Evolutionary conservation across 2,797 vertebrate genomes (phyloP).

Genomic region (Squalus acanthias): DNA sequence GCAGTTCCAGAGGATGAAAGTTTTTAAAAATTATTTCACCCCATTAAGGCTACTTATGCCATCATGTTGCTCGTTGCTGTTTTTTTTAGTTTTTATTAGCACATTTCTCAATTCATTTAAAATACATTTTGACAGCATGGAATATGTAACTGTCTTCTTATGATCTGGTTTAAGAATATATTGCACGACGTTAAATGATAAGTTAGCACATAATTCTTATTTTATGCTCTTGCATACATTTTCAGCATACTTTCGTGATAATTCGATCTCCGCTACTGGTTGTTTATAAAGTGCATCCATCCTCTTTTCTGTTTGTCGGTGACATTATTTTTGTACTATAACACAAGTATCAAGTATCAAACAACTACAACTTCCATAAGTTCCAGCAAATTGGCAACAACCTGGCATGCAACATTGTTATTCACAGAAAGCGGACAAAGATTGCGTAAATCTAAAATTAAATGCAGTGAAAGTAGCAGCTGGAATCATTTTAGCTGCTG

Average conservation of each 20-base stretch:
- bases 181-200: constrained; percentile 5
- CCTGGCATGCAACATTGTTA: neutral
- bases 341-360: neutral
- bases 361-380: neutral
- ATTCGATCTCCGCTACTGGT: neutral
- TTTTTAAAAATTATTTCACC: neutral
- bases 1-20: neutral
- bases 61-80: neutral
- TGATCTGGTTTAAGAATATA: neutral
- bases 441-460: neutral
- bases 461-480: neutral
- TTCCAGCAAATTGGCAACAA: neutral
- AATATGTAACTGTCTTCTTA: constrained; percentile 12
- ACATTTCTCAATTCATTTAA: constrained; percentile 3
- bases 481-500: neutral
- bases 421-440: neutral
- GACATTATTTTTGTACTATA: neutral
- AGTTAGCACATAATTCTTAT: constrained; percentile 21
- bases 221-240: constrained; percentile 30
- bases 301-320: neutral
- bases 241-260: neutral
- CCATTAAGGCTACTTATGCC: neutral
- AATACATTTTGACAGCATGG: neutral
- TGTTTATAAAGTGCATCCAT: neutral
- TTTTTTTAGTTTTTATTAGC: constrained; percentile 4